These are phyloP conservation scores for Myotis brandtii DNA, from an alignment of 2,113 vertebrate species.

Conservation along the genomic window DNA sequence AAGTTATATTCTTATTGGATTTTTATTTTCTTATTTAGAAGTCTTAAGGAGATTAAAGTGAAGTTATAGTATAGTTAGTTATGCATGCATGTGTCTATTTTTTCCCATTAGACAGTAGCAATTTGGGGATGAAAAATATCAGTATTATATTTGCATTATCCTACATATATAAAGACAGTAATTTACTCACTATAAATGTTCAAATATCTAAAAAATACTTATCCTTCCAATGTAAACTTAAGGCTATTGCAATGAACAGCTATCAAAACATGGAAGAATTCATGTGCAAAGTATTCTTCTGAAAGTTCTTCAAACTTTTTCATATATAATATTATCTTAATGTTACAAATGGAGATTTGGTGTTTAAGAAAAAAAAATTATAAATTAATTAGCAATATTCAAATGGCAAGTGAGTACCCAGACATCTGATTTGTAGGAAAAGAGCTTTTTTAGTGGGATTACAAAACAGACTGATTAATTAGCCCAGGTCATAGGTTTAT, in stretches of 20 bases:
- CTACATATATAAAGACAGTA: neutral
- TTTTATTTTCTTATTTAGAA: neutral
- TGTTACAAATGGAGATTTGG: neutral
- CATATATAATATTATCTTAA: neutral
- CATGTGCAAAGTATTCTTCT: neutral
- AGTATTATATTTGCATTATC: neutral
- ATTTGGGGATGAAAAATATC: neutral
- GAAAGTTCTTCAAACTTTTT: neutral
- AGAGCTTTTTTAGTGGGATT: neutral
- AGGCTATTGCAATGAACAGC: neutral
- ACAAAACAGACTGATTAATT: neutral
- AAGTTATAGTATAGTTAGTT: neutral
- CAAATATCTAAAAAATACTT: neutral
- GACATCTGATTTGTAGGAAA: neutral
- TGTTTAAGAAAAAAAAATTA: neutral
- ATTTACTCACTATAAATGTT: neutral
- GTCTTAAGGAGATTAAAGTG: neutral
- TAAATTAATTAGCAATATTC: neutral
- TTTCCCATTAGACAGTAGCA: neutral
- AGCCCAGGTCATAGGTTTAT: neutral
- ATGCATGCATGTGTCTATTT: neutral
- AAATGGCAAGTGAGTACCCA: neutral
- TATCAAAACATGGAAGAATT: neutral
- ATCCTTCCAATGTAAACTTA: neutral
- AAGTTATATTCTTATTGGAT: neutral